A percentile compares a stretch with the other conserved stretches of the same genome.
Evolutionary conservation across 2,113 vertebrate genomes (phyloP).

Genomic region (Probosciger aterrimus): DNA sequence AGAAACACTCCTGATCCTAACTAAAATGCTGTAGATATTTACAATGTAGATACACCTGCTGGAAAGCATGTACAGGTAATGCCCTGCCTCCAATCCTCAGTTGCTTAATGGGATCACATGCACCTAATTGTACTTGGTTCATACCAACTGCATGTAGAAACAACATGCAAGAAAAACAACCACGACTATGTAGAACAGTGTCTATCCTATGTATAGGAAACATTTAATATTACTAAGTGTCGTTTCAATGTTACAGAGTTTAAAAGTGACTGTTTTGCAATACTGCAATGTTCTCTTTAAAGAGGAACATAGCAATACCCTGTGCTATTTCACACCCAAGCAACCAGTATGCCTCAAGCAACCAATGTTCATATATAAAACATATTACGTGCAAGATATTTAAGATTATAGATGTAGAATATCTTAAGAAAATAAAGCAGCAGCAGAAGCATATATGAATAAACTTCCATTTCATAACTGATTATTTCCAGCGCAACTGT

Average conservation of each 20-base stretch:
- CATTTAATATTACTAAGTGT: neutral
- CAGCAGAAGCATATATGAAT: neutral
- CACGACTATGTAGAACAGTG: neutral
- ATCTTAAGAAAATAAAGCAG: neutral
- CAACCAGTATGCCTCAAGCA: neutral
- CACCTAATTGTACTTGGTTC: conserved; percentile 16
- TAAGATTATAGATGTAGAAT: neutral
- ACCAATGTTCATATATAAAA: neutral
- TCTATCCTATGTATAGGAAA: neutral
- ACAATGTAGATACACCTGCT: neutral
- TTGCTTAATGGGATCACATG: conserved; percentile 21
- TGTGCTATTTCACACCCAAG: neutral
- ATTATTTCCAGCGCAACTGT: neutral
- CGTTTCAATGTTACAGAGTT: neutral
- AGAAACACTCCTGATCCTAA: neutral
- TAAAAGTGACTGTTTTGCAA: conserved; percentile 11
- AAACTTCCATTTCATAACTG: neutral
- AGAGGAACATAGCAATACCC: neutral
- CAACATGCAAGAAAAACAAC: conserved; percentile 15
- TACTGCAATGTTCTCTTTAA: neutral
- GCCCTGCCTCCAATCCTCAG: neutral
- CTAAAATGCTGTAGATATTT: neutral
- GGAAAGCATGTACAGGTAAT: neutral
- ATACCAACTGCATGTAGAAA: conserved; percentile 18
- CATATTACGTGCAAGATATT: neutral